A percentile compares a stretch with the other conserved stretches of the same genome.
phyloP scores from a whole-genome alignment of 2,888 invertebrate species.

The Stramonita haemastoma region DNA sequence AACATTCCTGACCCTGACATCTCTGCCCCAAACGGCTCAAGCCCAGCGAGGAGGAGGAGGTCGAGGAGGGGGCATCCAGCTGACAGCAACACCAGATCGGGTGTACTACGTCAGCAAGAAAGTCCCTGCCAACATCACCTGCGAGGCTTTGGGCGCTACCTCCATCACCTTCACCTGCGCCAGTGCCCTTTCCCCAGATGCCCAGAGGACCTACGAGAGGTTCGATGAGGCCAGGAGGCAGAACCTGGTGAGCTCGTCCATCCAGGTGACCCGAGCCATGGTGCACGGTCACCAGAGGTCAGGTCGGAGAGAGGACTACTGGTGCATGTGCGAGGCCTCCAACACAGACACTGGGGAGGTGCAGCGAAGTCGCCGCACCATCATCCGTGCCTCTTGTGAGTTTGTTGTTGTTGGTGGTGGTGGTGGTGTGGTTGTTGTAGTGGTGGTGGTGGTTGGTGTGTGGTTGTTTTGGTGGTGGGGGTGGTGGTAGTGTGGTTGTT shows the following conservation, averaged over 20 bases:
- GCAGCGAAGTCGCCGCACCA: conserved; percentile 30
- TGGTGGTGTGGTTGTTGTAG: background rate
- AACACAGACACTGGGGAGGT: conserved; percentile 7
- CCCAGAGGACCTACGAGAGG: conserved; percentile 44
- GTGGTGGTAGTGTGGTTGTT: background rate
- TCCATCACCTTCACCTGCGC: conserved; percentile 47
- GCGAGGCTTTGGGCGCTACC: conserved; percentile 46
- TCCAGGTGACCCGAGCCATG: conserved; percentile 42
- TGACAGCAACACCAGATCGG: conserved; percentile 43
- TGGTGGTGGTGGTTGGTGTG: background rate
- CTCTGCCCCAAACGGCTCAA: conserved; percentile 18
- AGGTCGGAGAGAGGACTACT: background rate
- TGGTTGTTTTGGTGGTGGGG: background rate
- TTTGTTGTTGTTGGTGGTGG: background rate
- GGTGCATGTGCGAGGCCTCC: conserved; percentile 46
- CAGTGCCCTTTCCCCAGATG: conserved; percentile 45
- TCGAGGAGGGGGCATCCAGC: background rate
- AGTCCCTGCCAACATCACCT: conserved; percentile 44
- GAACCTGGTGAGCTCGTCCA: conserved; percentile 37
- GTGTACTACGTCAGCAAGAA: conserved; percentile 47
- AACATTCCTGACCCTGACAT: conserved; percentile 46
- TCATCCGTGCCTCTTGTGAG: conserved; percentile 40
- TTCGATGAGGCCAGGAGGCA: conserved; percentile 36
- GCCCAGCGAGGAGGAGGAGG: background rate
- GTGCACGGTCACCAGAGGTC: conserved; percentile 28